phyloP scores from a whole-genome alignment of 1,140 invertebrate species.

The Papilio machaon region DNA sequence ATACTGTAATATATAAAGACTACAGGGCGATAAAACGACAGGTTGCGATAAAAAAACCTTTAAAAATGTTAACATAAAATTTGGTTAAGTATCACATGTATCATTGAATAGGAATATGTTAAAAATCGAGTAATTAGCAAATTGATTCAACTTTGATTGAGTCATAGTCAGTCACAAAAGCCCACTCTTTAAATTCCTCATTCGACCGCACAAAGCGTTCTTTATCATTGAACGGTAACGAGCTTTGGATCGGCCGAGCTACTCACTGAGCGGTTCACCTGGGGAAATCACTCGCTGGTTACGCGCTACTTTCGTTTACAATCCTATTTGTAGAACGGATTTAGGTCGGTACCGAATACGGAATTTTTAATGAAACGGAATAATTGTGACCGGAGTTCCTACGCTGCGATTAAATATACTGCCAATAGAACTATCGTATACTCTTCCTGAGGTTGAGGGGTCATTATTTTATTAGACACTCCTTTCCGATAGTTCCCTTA shows the following conservation, averaged over 20 bases:
- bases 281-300: constrained; percentile 34
- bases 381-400: not conserved
- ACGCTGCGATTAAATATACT: not conserved
- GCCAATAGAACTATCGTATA: constrained; percentile 12
- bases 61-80: not conserved
- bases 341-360: constrained; percentile 17
- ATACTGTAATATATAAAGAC: too few species aligned
- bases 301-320: constrained; percentile 33
- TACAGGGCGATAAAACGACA: not conserved
- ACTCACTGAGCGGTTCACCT: constrained; percentile 9
- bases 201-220: constrained; percentile 29
- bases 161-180: not conserved
- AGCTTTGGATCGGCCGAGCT: constrained; percentile 3
- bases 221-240: constrained; percentile 34
- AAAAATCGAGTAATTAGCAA: not conserved
- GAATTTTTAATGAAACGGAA: constrained; percentile 28
- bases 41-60: not conserved
- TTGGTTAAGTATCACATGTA: too few species aligned
- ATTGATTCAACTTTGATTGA: not conserved
- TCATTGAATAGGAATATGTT: too few species aligned
- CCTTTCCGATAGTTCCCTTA: constrained; percentile 20
- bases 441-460: constrained; percentile 24
- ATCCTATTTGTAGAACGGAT: constrained; percentile 29
- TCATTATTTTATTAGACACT: constrained; percentile 41
- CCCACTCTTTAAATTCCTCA: constrained; percentile 20